Conservation (phyloP, 2,888 invertebrate genomes). For the Dascillus cervinus region DNA sequence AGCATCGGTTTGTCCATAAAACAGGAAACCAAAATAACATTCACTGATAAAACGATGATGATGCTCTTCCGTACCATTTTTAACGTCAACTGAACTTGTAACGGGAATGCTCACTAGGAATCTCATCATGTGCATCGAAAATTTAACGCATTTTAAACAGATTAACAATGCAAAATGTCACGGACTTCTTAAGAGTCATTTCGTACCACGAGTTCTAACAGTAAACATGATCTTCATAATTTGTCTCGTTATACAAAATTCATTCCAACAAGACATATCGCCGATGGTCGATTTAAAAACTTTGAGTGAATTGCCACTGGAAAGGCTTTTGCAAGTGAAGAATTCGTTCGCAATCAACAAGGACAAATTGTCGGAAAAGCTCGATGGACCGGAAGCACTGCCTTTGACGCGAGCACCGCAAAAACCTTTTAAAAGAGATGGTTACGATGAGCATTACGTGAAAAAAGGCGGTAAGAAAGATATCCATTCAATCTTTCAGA, state of each 20-base stretch:
- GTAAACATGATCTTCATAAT: slow-evolving; percentile 6
- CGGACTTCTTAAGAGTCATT: too few relatives aligned
- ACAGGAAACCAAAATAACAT: too few relatives aligned
- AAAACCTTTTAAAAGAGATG: slow-evolving; percentile 28
- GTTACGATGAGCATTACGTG: slow-evolving; percentile 26
- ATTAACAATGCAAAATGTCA: too few relatives aligned
- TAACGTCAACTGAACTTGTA: not conserved
- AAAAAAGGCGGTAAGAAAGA: slow-evolving; percentile 44
- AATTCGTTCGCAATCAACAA: slow-evolving; percentile 33
- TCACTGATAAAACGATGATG: too few relatives aligned
- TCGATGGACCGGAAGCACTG: slow-evolving; percentile 26
- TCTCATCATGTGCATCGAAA: slow-evolving; percentile 21
- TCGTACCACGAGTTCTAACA: not conserved
- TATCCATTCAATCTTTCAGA: slow-evolving; percentile 65
- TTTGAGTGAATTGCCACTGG: slow-evolving; percentile 61
- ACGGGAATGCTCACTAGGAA: too few relatives aligned
- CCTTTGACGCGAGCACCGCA: slow-evolving; percentile 25
- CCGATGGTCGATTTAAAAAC: slow-evolving; percentile 41
- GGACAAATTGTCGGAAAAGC: slow-evolving; percentile 6
- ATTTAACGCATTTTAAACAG: too few relatives aligned
- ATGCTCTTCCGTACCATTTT: too few relatives aligned
- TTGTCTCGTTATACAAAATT: slow-evolving; percentile 2
- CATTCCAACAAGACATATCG: slow-evolving; percentile 28
- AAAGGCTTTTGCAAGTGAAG: slow-evolving; percentile 59
- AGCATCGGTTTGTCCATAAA: slow-evolving; percentile 25